These are phyloP conservation scores for Xestia c-nigrum DNA, from an alignment of 2,888 invertebrate species.

Conservation along the genomic window DNA sequence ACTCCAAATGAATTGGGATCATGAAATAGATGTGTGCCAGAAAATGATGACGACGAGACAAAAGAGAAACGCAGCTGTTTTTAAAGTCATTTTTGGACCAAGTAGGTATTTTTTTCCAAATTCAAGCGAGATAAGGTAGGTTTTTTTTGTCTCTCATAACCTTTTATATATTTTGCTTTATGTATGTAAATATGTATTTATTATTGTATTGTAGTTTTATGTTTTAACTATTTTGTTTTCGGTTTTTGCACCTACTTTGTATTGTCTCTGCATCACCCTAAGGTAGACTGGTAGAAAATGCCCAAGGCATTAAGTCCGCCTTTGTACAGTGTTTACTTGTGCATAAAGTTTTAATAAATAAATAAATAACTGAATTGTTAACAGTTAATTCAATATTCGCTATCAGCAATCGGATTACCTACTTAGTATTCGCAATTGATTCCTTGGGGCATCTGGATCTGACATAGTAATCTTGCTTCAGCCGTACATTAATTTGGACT, in stretches of 20 bases:
- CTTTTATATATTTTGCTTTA: too few species aligned
- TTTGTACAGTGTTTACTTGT: too few species aligned
- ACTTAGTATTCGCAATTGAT: conserved; percentile 45
- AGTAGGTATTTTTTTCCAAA: background rate
- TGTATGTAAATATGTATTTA: too few species aligned
- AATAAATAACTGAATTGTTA: conserved; percentile 14
- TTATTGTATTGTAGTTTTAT: too few species aligned
- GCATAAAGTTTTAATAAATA: too few species aligned
- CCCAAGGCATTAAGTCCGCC: too few species aligned
- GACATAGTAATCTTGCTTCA: conserved; percentile 44
- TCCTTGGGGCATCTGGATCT: conserved; percentile 48
- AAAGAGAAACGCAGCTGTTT: conserved; percentile 3
- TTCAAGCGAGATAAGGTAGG: background rate
- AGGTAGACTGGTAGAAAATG: too few species aligned
- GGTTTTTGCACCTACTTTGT: too few species aligned
- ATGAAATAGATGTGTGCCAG: background rate
- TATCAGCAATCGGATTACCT: conserved; percentile 36
- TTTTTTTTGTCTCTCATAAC: too few species aligned
- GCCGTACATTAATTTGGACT: conserved; percentile 32
- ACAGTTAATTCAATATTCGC: conserved; percentile 24
- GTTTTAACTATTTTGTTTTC: too few species aligned
- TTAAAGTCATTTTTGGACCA: background rate
- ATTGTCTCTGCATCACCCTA: too few species aligned
- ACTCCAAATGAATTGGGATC: background rate
- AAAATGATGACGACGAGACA: background rate